Base-by-base conservation (phyloP, 30 jellyfish, hydroid and myxozoan genomes). In the Turritopsis rubra region DNA sequence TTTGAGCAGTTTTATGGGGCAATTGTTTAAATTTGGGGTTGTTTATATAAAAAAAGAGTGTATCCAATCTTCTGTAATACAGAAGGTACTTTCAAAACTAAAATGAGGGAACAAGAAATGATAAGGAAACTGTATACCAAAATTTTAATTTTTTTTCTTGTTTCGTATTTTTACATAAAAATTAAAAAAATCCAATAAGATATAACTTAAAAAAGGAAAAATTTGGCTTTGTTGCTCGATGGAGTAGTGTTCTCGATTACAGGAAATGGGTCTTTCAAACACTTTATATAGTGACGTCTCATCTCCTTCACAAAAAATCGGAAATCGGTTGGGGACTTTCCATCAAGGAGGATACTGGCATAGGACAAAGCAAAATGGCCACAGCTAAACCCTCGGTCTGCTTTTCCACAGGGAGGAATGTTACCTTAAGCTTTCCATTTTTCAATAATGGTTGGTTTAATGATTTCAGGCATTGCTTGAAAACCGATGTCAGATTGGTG, bases 261-360 rank as follows among this genome's bases (percentile, higher is more conserved):
- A 16, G 72, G 72, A n/a, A 54, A 54, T 16, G 72, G 72, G 18
- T 54, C 72, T 18, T 54, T 54, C n/a, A 54, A 54, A n/a, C 72
- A 54, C 18, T 54, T 18, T 16, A 54, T 54, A n/a, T 16, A 54
- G n/a, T n/a, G 72, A 54, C n/a, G 18, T n/a, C 72, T n/a, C 72
- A 54, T 54, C n/a, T 54, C 72, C 18, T 54, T n/a, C 72, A 54
- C 72, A 18, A 16, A 16, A n/a, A 54, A 54, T 16, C 18, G 18
- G 72, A 16, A 54, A n/a, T 54, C 72, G n/a, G 19, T 54, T 16
- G 72, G 72, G 18, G 72, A 54, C 72, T n/a, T 18, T n/a, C 72
- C 72, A 54, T 54, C 72, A 16, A 54, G 72, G n/a, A 54, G 18
- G n/a, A 54, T n/a, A 54, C 72, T 16, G 72, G 72, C 72, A 54